phyloP scores from a whole-genome alignment of 2,888 invertebrate species.

The Folsomia manolachei region DNA sequence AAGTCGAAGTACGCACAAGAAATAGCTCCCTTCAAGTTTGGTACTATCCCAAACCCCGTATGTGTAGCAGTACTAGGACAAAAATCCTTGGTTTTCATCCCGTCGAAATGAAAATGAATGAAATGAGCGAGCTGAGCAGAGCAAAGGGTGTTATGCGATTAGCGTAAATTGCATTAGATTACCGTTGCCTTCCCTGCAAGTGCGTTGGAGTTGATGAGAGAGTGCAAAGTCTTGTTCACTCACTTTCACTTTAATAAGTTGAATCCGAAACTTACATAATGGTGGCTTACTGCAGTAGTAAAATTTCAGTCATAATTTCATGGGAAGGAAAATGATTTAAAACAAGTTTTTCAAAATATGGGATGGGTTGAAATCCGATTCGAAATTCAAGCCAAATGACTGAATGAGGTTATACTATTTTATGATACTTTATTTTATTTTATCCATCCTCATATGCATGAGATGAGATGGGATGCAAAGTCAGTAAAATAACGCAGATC shows the following conservation, averaged over 20 bases:
- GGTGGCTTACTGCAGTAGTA: background rate
- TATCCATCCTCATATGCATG: background rate
- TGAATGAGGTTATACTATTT: no score
- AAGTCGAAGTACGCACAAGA: background rate
- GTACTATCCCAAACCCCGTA: no score
- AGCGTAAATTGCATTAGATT: background rate
- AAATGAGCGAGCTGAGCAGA: no score
- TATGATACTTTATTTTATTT: background rate
- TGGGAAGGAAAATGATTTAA: no score
- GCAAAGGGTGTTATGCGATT: background rate
- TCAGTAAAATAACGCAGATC: no score
- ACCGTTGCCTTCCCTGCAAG: background rate
- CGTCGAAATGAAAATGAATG: background rate
- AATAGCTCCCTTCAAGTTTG: background rate
- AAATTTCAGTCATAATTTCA: background rate
- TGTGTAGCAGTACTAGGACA: background rate
- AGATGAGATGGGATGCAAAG: background rate
- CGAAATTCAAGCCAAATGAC: background rate
- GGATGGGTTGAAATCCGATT: no score
- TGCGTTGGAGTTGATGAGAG: background rate
- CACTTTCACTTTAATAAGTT: background rate
- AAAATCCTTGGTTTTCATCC: background rate
- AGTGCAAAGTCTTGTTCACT: background rate
- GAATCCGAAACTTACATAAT: background rate
- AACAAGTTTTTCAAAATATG: background rate